Conservation (phyloP, 2,797 vertebrate genomes). For the Calcarius lapponicus region DNA sequence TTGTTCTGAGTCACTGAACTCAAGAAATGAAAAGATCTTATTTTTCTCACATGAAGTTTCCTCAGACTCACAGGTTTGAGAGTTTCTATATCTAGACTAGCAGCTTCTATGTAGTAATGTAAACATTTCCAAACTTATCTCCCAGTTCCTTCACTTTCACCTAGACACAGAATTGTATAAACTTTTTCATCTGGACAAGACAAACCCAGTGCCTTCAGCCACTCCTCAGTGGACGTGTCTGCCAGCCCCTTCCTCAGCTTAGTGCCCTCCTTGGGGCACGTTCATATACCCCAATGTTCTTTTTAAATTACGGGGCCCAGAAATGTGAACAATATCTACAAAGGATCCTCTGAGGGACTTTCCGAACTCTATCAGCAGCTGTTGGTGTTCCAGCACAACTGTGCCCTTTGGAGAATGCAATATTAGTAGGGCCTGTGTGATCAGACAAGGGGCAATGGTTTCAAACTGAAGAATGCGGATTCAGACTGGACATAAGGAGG, state of each 20-base stretch:
- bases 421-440: neutral
- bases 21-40: conserved; percentile 25
- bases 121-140: neutral
- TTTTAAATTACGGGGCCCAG: neutral
- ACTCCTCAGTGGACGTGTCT: neutral
- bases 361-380: neutral
- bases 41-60: neutral
- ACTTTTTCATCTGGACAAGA: neutral
- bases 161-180: neutral
- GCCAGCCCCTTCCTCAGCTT: neutral
- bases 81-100: neutral
- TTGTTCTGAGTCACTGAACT: conserved; percentile 12
- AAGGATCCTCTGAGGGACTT: neutral
- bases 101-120: neutral
- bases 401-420: neutral
- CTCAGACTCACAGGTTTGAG: neutral
- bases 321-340: neutral
- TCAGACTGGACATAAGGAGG: neutral
- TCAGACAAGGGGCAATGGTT: neutral
- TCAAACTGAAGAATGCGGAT: neutral
- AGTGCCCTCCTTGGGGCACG: fast-evolving
- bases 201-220: neutral
- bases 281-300: fast-evolving
- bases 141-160: neutral
- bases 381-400: neutral